Percentiles rank a stretch among this genome's conserved stretches.
Evolutionary conservation across 2,888 invertebrate genomes (phyloP).

Genomic region (Dynastes hyllus): DNA sequence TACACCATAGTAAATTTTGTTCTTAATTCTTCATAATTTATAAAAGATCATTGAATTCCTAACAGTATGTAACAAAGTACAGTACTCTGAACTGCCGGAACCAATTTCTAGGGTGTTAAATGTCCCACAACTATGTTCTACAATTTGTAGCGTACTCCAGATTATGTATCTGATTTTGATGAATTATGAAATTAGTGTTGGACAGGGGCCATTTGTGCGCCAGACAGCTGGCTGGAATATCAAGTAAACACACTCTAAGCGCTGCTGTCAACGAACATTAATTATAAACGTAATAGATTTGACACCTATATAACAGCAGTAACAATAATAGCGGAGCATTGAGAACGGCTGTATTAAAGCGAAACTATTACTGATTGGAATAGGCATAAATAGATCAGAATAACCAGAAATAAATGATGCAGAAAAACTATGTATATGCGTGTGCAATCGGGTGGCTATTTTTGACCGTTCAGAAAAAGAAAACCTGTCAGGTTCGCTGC

Average conservation of each 20-base stretch:
- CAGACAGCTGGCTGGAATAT: slow-evolving; percentile 36
- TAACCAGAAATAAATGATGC: slow-evolving; percentile 24
- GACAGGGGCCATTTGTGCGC: slow-evolving; percentile 38
- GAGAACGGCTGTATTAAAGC: slow-evolving; percentile 3
- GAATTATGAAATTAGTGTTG: slow-evolving; percentile 40
- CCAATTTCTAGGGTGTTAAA: not conserved
- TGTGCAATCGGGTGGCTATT: slow-evolving; percentile 11
- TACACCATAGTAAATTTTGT: no score
- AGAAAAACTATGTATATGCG: slow-evolving; percentile 29
- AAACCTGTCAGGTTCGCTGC: slow-evolving; percentile 24
- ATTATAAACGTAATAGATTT: slow-evolving; percentile 22
- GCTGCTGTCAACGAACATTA: slow-evolving; percentile 30
- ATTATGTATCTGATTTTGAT: slow-evolving; percentile 27
- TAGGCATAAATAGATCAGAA: slow-evolving; percentile 24
- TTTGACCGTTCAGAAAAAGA: slow-evolving; percentile 22
- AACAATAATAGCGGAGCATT: not conserved
- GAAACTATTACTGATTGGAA: not conserved
- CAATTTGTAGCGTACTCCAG: slow-evolving; percentile 14
- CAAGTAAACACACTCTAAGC: slow-evolving; percentile 34
- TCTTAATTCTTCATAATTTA: no score
- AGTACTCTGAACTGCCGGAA: not conserved
- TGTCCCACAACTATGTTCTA: not conserved
- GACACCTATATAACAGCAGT: slow-evolving; percentile 18
- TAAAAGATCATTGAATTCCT: no score
- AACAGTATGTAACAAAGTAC: no score